Evolutionary conservation across 64 coral and sea anemone species (phyloP).

Genomic region (Anthopleura sola): DNA sequence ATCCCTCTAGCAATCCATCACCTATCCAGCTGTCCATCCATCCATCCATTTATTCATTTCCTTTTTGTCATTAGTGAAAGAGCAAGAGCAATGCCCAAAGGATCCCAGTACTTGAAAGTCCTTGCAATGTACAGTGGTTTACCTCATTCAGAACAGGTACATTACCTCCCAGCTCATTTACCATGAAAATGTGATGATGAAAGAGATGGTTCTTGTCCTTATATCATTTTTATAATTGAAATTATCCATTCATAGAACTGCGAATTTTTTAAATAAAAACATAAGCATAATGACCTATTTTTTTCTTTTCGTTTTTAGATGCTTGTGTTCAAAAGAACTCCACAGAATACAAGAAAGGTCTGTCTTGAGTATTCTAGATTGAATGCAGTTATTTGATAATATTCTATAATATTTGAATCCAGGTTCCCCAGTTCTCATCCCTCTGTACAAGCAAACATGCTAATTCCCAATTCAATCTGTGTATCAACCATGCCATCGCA

Average conservation of each 20-base stretch:
- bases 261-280: background rate
- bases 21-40: background rate
- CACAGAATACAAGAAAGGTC: constrained; percentile 85
- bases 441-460: too few relatives aligned
- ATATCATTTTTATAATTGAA: too few relatives aligned
- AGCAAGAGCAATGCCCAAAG: constrained; percentile 79
- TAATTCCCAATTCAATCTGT: too few relatives aligned
- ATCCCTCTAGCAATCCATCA: background rate
- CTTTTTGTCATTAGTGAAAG: constrained; percentile 64
- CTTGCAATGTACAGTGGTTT: constrained; percentile 97
- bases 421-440: too few relatives aligned
- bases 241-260: too few relatives aligned
- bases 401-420: background rate
- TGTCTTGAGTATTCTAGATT: background rate
- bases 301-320: constrained; percentile 48
- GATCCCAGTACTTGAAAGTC: constrained; percentile 78
- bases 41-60: background rate
- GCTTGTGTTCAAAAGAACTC: constrained; percentile 84
- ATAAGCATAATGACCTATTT: background rate
- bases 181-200: too few relatives aligned
- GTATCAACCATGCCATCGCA: too few relatives aligned
- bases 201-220: too few relatives aligned
- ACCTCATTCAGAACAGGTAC: constrained; percentile 89
- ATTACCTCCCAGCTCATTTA: background rate
- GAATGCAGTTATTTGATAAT: background rate